Conservation (phyloP, 2,113 vertebrate genomes). For the Eolophus roseicapilla region DNA sequence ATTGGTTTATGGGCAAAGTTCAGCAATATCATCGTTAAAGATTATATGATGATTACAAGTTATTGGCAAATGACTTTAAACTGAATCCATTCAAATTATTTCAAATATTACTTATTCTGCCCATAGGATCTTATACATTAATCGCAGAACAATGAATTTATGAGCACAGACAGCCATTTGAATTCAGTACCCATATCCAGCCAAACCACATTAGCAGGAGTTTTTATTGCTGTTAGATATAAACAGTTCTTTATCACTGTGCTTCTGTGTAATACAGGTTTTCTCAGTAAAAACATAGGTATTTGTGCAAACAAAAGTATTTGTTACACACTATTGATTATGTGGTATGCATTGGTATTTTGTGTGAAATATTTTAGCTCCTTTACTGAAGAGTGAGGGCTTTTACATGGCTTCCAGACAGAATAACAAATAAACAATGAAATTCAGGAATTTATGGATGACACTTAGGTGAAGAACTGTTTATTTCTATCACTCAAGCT, state of each 20-base stretch:
- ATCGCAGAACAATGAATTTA: background rate
- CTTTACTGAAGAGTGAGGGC: background rate
- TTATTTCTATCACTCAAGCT: background rate
- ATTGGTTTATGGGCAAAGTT: conserved; percentile 50
- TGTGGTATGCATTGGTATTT: background rate
- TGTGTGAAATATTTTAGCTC: background rate
- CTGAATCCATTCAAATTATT: conserved; percentile 14
- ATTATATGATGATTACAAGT: conserved; percentile 49
- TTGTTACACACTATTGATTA: background rate
- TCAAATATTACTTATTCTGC: conserved; percentile 28
- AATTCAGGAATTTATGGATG: conserved; percentile 3
- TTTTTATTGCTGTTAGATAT: background rate
- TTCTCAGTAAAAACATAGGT: background rate
- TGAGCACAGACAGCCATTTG: background rate
- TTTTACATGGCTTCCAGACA: background rate
- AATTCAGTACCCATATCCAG: background rate
- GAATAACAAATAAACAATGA: conserved; percentile 7
- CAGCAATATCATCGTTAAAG: conserved; percentile 31
- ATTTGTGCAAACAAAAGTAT: background rate
- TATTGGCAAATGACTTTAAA: conserved; percentile 45
- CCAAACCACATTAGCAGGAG: background rate
- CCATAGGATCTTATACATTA: conserved; percentile 32
- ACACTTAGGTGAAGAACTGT: background rate
- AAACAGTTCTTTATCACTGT: background rate
- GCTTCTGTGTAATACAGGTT: background rate